phyloP scores from a whole-genome alignment of 2,113 vertebrate genomes.

The Isurus oxyrinchus region DNA sequence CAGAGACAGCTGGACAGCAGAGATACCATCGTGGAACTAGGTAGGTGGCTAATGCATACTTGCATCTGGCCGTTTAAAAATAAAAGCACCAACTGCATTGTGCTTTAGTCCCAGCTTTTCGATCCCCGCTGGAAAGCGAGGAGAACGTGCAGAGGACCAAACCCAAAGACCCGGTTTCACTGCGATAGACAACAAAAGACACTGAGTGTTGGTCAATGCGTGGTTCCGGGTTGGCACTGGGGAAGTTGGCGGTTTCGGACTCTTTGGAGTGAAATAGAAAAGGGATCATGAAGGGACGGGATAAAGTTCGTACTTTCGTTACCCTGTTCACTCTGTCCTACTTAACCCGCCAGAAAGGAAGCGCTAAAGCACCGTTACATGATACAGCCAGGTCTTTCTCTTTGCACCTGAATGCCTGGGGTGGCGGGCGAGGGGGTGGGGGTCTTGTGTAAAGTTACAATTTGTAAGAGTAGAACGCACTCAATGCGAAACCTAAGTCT shows the following conservation, averaged over 20 bases:
- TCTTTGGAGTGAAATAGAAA: neutral
- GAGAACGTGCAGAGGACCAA: neutral
- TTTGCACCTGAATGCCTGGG: neutral
- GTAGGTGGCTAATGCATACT: neutral
- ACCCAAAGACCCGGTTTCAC: neutral
- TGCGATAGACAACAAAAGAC: neutral
- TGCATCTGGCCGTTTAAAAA: neutral
- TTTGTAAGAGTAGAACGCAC: neutral
- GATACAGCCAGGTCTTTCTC: neutral
- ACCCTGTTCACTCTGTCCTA: neutral
- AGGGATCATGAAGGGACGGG: neutral
- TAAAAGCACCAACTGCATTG: neutral
- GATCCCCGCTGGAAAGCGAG: neutral
- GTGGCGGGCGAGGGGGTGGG: too few relatives aligned
- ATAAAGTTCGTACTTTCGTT: neutral
- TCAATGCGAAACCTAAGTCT: neutral
- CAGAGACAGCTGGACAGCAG: neutral
- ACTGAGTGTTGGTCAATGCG: neutral
- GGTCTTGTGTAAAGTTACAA: neutral
- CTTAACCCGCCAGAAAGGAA: neutral
- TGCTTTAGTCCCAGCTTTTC: neutral
- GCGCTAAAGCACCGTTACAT: neutral
- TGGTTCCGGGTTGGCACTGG: neutral
- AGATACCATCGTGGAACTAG: neutral
- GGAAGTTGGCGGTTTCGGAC: neutral